Evolutionary conservation across 92 coral and sea anemone species (phyloP), one percentile per base, ranked within the genome.

Genomic region (Parazoanthus darwini): DNA sequence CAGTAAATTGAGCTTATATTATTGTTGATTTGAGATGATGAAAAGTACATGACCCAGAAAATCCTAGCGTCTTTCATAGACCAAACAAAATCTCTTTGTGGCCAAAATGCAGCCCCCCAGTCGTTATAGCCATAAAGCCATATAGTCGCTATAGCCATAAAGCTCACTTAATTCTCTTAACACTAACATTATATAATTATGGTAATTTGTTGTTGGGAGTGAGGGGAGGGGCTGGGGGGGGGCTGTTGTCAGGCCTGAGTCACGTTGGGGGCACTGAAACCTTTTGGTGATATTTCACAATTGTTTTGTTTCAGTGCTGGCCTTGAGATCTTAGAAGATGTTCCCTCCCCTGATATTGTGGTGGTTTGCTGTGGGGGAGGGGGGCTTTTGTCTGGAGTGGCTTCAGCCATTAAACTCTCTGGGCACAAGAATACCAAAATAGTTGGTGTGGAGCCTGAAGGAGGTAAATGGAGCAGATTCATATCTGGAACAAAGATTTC

Each of bases 351-450:
- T 25, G 96, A 93, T 43, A 66, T 91, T 2, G 92, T 93, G 36
- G 50, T 93, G 56, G 89, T 85, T 35, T 93, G 96, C 76, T 93
- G 96, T 87, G 96, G 96, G 14, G 96, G 96, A 58, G 96, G 96
- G 33, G 96, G 96, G 26, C 66, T 93, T 18, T 70, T 93, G 22
- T 81, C 96, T 18, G 96, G 96, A 38, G 91, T 93, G 22, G 91
- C 94, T 37, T 90, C 96, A 42, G 94, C 92, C 23, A 66, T 93
- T 13, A 93, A 91, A 74, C 92, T 91, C 58, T 86, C 82, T 20
- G 92, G 96, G 74, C 37, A 79, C 77, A 85, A 89, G 73, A 63
- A 83, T 35, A 93, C 96, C 65, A 91, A 88, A 88, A 80, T 93
- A 76, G 89, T 82, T 91, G 96, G 92, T 44, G 94, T 88, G 26